Conservation (phyloP, 2,113 vertebrate species). For the Onychorhynchus coronatus region DNA sequence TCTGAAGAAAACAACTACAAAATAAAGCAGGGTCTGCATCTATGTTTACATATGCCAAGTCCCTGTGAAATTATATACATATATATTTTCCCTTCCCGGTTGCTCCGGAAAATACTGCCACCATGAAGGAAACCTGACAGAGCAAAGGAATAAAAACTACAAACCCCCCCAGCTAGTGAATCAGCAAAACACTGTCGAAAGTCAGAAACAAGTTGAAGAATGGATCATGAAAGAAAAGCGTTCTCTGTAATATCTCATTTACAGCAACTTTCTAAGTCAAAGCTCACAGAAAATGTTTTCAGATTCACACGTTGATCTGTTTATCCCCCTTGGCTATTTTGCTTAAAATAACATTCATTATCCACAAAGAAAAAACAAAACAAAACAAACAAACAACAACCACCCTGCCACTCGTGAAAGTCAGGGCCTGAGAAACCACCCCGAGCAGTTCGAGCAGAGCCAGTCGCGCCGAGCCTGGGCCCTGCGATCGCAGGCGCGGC, state of each 20-base stretch:
- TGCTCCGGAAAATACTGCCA: neutral
- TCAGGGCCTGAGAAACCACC: neutral
- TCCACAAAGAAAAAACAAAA: neutral
- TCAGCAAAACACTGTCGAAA: neutral
- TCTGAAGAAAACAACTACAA: neutral
- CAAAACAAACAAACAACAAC: neutral
- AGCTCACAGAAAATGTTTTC: neutral
- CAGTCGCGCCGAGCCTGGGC: neutral
- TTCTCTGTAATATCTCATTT: neutral
- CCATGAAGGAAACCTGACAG: neutral
- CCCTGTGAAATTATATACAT: neutral
- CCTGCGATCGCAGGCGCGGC: neutral
- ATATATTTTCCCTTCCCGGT: neutral
- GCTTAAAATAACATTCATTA: neutral
- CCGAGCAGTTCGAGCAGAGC: neutral
- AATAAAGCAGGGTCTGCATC: neutral
- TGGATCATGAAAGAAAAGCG: neutral
- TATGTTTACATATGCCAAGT: neutral
- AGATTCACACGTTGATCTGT: slow-evolving; percentile 9
- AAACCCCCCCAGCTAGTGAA: neutral
- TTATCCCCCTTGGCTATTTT: neutral
- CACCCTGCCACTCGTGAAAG: neutral
- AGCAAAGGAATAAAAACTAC: neutral
- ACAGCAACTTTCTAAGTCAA: neutral
- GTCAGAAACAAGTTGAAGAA: neutral